Evolutionary conservation across 2,113 vertebrate species (phyloP).

Genomic region (Porphyrio hochstetteri): DNA sequence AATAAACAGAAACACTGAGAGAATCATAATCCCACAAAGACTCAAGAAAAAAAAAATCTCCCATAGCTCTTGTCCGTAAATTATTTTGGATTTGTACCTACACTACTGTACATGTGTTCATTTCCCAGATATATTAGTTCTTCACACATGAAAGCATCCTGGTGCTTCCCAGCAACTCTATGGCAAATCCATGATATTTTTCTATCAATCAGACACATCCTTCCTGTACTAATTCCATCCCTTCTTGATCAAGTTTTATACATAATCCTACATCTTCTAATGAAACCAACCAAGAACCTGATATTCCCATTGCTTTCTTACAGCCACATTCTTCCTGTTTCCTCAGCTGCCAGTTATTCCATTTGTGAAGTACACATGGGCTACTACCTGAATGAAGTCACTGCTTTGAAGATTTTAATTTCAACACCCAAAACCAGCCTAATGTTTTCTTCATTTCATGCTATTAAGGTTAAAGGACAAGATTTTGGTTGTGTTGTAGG

Average conservation of each 20-base stretch:
- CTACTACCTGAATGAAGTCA: neutral
- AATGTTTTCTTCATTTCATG: neutral
- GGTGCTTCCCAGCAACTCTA: neutral
- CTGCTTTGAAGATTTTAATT: neutral
- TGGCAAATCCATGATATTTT: neutral
- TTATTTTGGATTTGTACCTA: neutral
- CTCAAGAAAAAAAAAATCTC: neutral
- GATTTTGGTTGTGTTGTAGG: neutral
- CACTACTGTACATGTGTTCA: neutral
- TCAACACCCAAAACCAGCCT: neutral
- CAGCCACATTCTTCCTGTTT: neutral
- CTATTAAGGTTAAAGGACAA: neutral
- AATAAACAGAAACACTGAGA: neutral
- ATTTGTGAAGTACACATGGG: neutral
- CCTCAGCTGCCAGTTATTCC: neutral
- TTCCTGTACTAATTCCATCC: neutral
- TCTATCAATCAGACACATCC: neutral
- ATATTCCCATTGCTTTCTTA: neutral
- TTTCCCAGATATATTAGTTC: neutral
- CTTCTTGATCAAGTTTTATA: neutral
- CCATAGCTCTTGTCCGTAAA: fast-evolving
- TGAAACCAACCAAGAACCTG: neutral
- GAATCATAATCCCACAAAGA: neutral
- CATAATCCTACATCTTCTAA: neutral
- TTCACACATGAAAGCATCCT: neutral